Percentiles rank a stretch among this genome's conserved stretches.
Conservation (phyloP, 2,888 invertebrate genomes). For the Polyommatus icarus region DNA sequence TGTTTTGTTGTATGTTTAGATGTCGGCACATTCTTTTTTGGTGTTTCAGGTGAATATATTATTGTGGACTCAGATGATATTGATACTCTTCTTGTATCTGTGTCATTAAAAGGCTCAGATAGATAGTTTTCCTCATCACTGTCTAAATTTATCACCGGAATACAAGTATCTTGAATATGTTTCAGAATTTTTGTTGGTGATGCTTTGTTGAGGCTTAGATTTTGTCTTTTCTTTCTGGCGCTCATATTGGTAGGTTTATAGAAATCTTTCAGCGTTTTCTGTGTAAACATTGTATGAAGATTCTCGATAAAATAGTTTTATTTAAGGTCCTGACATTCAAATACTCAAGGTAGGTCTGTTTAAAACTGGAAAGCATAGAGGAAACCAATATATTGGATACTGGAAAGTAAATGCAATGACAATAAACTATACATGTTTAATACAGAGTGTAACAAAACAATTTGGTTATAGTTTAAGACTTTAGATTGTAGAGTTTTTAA, state of each 20-base stretch:
- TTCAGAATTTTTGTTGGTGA: slow-evolving; percentile 47
- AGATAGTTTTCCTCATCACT: slow-evolving; percentile 55
- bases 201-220: slow-evolving; percentile 47
- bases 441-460: too few species aligned
- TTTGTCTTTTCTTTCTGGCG: slow-evolving; percentile 46
- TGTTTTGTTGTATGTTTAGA: neutral
- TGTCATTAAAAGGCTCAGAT: slow-evolving; percentile 41
- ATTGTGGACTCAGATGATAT: slow-evolving; percentile 23
- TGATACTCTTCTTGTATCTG: slow-evolving; percentile 30
- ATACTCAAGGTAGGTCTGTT: neutral
- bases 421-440: neutral
- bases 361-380: neutral
- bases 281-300: slow-evolving; percentile 40
- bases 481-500: too few species aligned
- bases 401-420: neutral
- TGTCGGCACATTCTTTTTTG: neutral
- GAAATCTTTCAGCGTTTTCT: slow-evolving; percentile 47
- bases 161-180: slow-evolving; percentile 36
- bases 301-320: neutral
- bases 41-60: slow-evolving; percentile 22
- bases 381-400: neutral
- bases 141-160: slow-evolving; percentile 48
- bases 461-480: too few species aligned
- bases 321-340: neutral
- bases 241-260: slow-evolving; percentile 46